Evolutionary conservation across 2,113 vertebrate genomes (phyloP), one percentile per base, ranked within the genome.

Genomic region (Cettia cetti): DNA sequence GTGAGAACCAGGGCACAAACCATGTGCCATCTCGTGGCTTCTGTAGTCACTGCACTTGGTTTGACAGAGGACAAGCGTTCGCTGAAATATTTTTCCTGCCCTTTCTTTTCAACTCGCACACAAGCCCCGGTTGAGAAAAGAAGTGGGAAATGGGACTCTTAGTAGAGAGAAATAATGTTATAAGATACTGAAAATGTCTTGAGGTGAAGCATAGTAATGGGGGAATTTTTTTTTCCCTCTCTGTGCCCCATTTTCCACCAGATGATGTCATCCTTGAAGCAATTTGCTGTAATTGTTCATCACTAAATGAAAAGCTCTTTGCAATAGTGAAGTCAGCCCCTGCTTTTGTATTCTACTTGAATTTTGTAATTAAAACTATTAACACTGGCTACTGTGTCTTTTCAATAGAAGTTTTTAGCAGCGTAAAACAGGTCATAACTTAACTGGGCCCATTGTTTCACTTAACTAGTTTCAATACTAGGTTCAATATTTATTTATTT

Each of bases 21-120:
- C 49, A 49, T 87, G 64, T 94, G 97, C 98, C 98, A 97, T 85
- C 98, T 95, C 84, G 97, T 98, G 98, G 97, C 61, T 47, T 28
- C 42, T 31, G 9, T 8, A 77, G 56, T 91, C 74, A 94, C 89
- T 97, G 65, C 97, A 97, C 11, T 65, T 72, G 12, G 24, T 56
- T 52, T 35, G 47, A 35, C 13, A 56, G 53, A 35, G 5, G 27
- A 17, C 31, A 53, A 37, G 14, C 2, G 11, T 13, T 24, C 37
- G 18, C 33, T 27, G 39, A 52, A 65, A 42, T 26, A 22, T 28
- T 57, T 82, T 54, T 50, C 33, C 6, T 13, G 23, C 2, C 8
- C 40, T 49, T 93, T 83, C 40, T 44, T 72, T 64, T 45, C 40
- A 80, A 17, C 22, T 77, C 40, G 11, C 23, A 35, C 27, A 14